Conservation (phyloP, 92 coral and sea anemone species). For the Porites evermanni region DNA sequence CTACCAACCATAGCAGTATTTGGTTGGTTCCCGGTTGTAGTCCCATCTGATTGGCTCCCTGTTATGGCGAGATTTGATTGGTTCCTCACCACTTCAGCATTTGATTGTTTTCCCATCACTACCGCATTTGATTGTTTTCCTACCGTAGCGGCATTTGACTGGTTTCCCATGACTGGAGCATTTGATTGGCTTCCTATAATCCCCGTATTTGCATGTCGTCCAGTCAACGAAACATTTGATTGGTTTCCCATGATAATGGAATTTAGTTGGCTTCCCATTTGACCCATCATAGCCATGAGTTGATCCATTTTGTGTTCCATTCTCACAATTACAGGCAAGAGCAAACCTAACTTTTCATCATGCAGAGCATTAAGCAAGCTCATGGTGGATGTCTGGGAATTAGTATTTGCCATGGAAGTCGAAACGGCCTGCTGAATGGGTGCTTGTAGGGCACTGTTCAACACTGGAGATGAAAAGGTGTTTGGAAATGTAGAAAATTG, state of each 20-base stretch:
- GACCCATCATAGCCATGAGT: constrained; percentile 26
- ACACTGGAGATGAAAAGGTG: constrained; percentile 7
- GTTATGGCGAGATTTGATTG: background rate
- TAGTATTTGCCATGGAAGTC: background rate
- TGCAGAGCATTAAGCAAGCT: constrained; percentile 31
- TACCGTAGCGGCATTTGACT: background rate
- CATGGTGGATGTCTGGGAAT: constrained; percentile 20
- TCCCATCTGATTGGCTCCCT: background rate
- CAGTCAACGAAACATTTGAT: background rate
- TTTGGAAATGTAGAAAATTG: constrained; percentile 23
- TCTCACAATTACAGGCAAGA: constrained; percentile 19
- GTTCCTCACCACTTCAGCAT: background rate
- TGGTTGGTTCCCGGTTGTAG: background rate
- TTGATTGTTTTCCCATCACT: constrained; percentile 6
- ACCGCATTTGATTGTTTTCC: background rate
- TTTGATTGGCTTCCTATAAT: constrained; percentile 10
- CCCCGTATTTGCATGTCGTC: background rate
- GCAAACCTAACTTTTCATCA: constrained; percentile 24
- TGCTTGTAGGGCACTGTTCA: constrained; percentile 25
- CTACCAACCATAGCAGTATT: background rate
- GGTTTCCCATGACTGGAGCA: background rate
- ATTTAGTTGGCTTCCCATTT: constrained; percentile 14
- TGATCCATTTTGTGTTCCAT: constrained; percentile 45
- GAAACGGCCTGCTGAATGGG: background rate
- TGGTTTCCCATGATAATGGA: constrained; percentile 6